Conservation (phyloP, 2,888 invertebrate genomes). For the Cybosia mesomella region DNA sequence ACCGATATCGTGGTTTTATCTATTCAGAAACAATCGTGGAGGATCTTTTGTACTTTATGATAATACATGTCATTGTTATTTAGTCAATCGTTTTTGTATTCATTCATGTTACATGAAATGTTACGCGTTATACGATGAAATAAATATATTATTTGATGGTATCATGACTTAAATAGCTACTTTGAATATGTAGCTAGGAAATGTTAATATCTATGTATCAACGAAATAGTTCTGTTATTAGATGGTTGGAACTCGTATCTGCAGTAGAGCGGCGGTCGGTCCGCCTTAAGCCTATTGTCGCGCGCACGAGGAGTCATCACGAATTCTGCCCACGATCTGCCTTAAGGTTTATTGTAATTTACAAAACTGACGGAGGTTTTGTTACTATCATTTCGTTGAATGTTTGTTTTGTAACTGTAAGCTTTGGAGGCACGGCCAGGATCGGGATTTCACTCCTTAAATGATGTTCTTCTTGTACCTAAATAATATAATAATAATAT, state of each 20-base stretch:
- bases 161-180: constrained; percentile 38
- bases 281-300: constrained; percentile 78
- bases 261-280: constrained; percentile 62
- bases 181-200: constrained; percentile 25
- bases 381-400: constrained; percentile 73
- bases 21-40: constrained; percentile 73
- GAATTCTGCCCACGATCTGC: constrained; percentile 80
- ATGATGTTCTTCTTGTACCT: constrained; percentile 33
- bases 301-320: constrained; percentile 71
- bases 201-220: constrained; percentile 62
- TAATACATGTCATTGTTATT: constrained; percentile 73
- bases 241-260: constrained; percentile 68
- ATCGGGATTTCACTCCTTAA: constrained; percentile 56
- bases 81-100: constrained; percentile 67
- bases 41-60: constrained; percentile 78
- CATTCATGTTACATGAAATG: constrained; percentile 58
- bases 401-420: constrained; percentile 73
- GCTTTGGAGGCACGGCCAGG: constrained; percentile 53
- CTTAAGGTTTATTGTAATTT: constrained; percentile 85
- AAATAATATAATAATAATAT: too few relatives aligned
- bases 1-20: constrained; percentile 74
- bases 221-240: constrained; percentile 70
- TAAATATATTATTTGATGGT: constrained; percentile 48
- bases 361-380: constrained; percentile 83
- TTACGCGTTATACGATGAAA: constrained; percentile 44